Evolutionary conservation across 1,140 invertebrate genomes (phyloP), one percentile per base, ranked within the genome.

Genomic region (Nebria ingens): DNA sequence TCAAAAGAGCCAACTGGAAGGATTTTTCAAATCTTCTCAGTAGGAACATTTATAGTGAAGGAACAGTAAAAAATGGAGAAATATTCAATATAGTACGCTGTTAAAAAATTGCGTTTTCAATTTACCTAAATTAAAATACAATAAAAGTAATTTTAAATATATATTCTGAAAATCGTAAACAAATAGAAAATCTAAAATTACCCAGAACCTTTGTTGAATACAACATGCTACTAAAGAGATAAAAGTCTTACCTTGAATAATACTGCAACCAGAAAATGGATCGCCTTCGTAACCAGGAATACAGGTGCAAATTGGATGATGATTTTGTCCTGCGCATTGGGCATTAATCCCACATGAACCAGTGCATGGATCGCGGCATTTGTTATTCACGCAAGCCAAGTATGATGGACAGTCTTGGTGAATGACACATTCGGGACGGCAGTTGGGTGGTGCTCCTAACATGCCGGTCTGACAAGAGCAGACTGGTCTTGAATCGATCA

Each of bases 271-370:
- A 15, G 80, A 80, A 64, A 86, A 89, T 21, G 90, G 87, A 80
- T 92, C 89, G 52, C 89, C 90, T 67, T 87, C 83, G 60, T 79
- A 89, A 1, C 82, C 84, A 13, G 80, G 76, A 51, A 82, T 75
- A 63, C 89, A 92, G 15, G 81, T 79, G 60, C 89, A 91, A 58
- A 86, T 81, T 0, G 87, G 84, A 60, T 82, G 79, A 70, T 91
- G 87, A 64, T 87, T 84, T 65, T 85, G 81, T 0, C 84, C 85
- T 11, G 73, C 77, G 64, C 90, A 93, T 23, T 84, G 76, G 0
- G 89, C 85, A 65, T 91, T 89, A 42, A 87, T 82, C 11, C 87
- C 87, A 64, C 90, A 93, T 1, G 87, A 85, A 4, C 88, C 88
- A n/a, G 78, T 65, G 60, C 89, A 92, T 2, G 88, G 87, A 73